These are phyloP conservation scores for Aphelenchoides besseyi DNA, from an alignment of 1,140 invertebrate species.

Conservation along the genomic window DNA sequence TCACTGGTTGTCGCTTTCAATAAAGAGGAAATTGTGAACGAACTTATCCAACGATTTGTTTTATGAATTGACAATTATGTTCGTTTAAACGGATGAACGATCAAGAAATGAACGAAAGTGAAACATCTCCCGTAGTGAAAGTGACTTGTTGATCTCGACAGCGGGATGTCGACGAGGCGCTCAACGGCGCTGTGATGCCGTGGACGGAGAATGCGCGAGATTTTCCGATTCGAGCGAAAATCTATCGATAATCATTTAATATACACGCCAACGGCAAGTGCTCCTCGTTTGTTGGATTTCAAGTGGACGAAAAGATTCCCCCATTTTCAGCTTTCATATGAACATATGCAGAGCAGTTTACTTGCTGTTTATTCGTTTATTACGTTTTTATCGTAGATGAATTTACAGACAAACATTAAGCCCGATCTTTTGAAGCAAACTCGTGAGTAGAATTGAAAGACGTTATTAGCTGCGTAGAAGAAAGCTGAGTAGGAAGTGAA, in stretches of 20 bases:
- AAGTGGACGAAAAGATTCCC: neutral
- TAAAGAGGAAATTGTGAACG: neutral
- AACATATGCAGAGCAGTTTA: no score
- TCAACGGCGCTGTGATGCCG: neutral
- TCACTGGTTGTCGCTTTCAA: neutral
- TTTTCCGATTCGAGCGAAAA: neutral
- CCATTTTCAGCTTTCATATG: no score
- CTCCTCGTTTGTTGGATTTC: neutral
- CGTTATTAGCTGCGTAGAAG: neutral
- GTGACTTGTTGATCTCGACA: neutral
- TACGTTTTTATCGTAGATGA: no score
- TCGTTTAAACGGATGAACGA: neutral
- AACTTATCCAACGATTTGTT: neutral
- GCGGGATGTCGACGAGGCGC: neutral
- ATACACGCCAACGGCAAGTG: neutral
- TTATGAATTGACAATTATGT: neutral
- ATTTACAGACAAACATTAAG: no score
- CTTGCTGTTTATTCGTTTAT: no score
- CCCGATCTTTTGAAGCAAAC: no score
- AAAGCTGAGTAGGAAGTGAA: neutral
- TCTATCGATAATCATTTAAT: neutral
- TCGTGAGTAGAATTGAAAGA: constrained; percentile 13
- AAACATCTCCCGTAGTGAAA: neutral
- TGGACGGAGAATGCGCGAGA: neutral
- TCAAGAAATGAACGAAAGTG: neutral